Percentiles rank a stretch among this genome's conserved stretches.
These are phyloP conservation scores for Sinocyclocheilus anshuiensis DNA, from an alignment of 2,113 vertebrate species.

Conservation along the genomic window DNA sequence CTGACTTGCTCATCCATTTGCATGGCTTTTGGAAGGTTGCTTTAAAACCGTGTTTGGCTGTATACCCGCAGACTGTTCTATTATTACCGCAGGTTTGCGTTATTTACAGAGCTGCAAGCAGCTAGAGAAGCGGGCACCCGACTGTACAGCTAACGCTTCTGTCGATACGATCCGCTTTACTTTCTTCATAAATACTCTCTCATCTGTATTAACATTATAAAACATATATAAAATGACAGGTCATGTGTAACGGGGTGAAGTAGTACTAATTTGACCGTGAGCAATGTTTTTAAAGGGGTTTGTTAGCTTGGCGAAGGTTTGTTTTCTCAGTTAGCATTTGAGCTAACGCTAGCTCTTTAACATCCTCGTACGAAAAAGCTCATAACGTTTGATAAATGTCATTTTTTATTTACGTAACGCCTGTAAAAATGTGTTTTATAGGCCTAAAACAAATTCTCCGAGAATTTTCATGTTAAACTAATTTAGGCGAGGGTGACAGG, in stretches of 20 bases:
- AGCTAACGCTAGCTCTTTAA: slow-evolving; percentile 39
- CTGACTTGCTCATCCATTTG: background rate
- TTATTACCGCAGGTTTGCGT: background rate
- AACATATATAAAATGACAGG: background rate
- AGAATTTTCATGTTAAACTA: background rate
- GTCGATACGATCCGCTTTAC: background rate
- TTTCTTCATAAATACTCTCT: background rate
- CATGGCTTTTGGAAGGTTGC: background rate
- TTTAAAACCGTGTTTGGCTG: background rate
- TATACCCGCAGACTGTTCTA: background rate
- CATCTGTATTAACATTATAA: background rate
- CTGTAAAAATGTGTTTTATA: background rate
- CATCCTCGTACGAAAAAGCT: background rate
- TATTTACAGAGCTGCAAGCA: slow-evolving; percentile 13
- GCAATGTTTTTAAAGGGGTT: background rate
- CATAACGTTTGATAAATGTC: background rate
- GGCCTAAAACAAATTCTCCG: background rate
- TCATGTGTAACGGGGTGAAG: background rate
- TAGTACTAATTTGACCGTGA: background rate
- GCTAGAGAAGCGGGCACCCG: slow-evolving; percentile 24
- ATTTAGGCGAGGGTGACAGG: background rate
- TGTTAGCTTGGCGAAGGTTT: background rate
- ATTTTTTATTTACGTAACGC: background rate
- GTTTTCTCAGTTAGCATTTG: slow-evolving; percentile 52
- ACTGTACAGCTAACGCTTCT: slow-evolving; percentile 2